These are phyloP conservation scores for Gymnopithys bicolor DNA, from an alignment of 2,797 vertebrate species.

Conservation along the genomic window DNA sequence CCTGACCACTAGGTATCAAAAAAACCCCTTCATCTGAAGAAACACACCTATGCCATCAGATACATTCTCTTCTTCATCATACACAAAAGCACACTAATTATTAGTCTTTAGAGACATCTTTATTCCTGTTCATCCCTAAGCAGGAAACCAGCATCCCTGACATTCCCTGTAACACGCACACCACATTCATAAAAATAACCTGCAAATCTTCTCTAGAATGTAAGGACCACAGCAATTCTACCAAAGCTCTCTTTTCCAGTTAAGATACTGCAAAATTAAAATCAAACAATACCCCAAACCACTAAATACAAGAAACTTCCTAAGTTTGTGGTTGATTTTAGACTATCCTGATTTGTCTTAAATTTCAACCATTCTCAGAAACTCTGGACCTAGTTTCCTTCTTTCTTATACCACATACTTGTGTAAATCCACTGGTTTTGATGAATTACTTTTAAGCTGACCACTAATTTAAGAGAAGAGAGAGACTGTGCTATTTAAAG, in stretches of 20 bases:
- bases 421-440: neutral
- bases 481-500: neutral
- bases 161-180: neutral
- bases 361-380: slow-evolving; percentile 16
- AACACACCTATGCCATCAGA: neutral
- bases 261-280: neutral
- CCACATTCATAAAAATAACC: neutral
- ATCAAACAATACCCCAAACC: neutral
- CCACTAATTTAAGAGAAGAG: slow-evolving; percentile 36
- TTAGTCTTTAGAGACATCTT: neutral
- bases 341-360: neutral
- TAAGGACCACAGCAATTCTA: neutral
- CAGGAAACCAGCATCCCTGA: neutral
- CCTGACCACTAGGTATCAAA: neutral
- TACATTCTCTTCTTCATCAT: neutral
- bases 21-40: neutral
- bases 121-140: neutral
- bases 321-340: neutral
- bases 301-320: neutral
- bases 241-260: neutral
- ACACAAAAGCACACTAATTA: neutral
- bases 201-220: neutral
- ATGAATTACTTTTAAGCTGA: slow-evolving; percentile 31
- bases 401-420: neutral
- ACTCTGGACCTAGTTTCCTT: neutral